Base-by-base conservation (phyloP, 1,140 invertebrate genomes). In the Bathynomus jamesi region DNA sequence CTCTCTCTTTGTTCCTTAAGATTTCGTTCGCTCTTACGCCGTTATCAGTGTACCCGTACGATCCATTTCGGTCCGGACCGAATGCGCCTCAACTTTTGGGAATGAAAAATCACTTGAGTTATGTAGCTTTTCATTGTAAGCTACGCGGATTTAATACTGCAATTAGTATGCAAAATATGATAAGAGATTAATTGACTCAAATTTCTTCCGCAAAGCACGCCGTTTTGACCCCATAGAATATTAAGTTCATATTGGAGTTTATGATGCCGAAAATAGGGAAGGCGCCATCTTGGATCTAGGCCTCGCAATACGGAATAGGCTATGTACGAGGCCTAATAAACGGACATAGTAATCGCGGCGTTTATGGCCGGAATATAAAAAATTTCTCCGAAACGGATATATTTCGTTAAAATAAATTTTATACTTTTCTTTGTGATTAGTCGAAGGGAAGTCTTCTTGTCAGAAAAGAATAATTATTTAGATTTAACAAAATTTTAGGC, bases 101-200 rank as follows among this genome's bases (percentile, higher is more conserved):
- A 21, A 32, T 32, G 40, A 67, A 67, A 67, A 32, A 32, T 67
- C 32, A 32, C 46, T 25, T 67, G 70, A 72, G 61, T 65, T 71
- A 71, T 67, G 70, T 71, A 61, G 40, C 70, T 66, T 71, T 71
- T 71, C 70, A 60, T 28, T 28, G 46, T 61, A 71, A 65, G 65
- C 46, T 60, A 67, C 70, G 61, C 7, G 64, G 65, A 71, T 71
- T 71, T 67, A 66, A 71, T 71, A 61, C 32, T 53, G 28, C 64
- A 71, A 67, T 67, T 71, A 71, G 46, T 67, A 71, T 71, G 70
- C 70, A 71, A 66, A 67, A 67, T 67, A 67, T 67, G 31, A 30
- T 24, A 24, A 13, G 63, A 66, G 70, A 71, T 71, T 72, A 72
- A 67, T 67, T 28, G 60, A 53, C 40, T 21, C 11, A 53, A 2